Evolutionary conservation across 2,113 vertebrate species (phyloP).

Genomic region (Nerophis ophidion): DNA sequence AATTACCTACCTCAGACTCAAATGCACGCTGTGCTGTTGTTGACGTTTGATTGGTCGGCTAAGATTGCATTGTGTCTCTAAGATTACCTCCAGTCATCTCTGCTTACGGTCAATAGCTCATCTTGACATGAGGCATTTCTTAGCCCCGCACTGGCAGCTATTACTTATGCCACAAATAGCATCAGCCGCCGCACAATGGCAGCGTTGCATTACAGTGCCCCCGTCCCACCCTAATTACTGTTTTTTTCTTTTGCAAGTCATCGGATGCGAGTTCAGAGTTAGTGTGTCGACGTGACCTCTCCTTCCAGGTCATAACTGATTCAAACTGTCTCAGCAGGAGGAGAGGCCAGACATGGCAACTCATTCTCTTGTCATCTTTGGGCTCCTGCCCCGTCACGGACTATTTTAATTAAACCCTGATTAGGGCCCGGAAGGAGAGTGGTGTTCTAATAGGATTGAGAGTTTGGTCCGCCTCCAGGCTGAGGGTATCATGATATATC

Average conservation of each 20-base stretch:
- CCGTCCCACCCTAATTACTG: not conserved
- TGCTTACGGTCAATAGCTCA: conserved; percentile 58
- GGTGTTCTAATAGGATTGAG: conserved; percentile 61
- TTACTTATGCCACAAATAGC: conserved; percentile 54
- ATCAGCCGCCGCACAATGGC: conserved; percentile 34
- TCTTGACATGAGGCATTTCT: conserved; percentile 55
- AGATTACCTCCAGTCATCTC: conserved; percentile 59
- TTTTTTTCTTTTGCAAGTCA: conserved; percentile 57
- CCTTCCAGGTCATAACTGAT: not conserved
- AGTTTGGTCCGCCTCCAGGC: conserved; percentile 56
- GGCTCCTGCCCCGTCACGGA: conserved; percentile 42
- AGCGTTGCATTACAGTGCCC: conserved; percentile 49
- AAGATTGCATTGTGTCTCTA: conserved; percentile 53
- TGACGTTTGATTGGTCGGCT: conserved; percentile 26
- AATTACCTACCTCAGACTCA: not conserved
- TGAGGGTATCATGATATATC: conserved; percentile 54
- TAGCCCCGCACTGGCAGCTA: conserved; percentile 41
- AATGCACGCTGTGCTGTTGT: not conserved
- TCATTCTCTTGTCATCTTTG: conserved; percentile 49
- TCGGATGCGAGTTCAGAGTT: conserved; percentile 23
- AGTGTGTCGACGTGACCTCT: not conserved
- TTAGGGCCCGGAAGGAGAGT: conserved; percentile 49
- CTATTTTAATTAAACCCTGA: conserved; percentile 62
- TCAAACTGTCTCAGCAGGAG: not conserved
- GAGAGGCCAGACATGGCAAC: conserved; percentile 26